Base-by-base conservation (phyloP, 2,888 invertebrate species). In the Oscheius myriophilus region DNA sequence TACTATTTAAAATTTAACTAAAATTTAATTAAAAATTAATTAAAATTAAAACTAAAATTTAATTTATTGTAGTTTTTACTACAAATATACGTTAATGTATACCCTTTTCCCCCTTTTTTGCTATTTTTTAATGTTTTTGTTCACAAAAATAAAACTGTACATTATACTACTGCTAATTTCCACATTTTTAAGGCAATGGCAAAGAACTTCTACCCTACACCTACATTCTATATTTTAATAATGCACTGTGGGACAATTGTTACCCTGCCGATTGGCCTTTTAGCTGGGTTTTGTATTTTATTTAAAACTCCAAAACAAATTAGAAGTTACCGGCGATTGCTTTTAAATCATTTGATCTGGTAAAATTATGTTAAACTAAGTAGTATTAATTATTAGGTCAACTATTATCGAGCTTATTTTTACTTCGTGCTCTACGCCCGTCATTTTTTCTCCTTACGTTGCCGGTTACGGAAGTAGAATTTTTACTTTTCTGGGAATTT, bases 181-280 rank as follows among this genome's bases (percentile, higher is more conserved):
- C n/a, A n/a, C n/a, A n/a, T n/a, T n/a, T n/a, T n/a, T n/a, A n/a
- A n/a, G n/a, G n/a, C n/a, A n/a, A n/a, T n/a, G n/a, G n/a, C n/a
- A n/a, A n/a, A n/a, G n/a, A n/a, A n/a, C n/a, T n/a, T n/a, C n/a
- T n/a, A n/a, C n/a, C n/a, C n/a, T n/a, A n/a, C n/a, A n/a, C n/a
- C n/a, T n/a, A n/a, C n/a, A n/a, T n/a, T n/a, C 14, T 61, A 33
- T 33, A 49, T 61, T 39, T 18, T 49, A 12, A 16, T 61, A 1
- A 61, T 61, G 61, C 61, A 61, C 26, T n/a, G 46, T n/a, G 61
- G 61, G 12, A 49, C 61, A 39, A 11, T 61, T n/a, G 18, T 61
- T 26, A 39, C 39, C 7, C 7, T 61, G 14, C 61, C 61, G 21
- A 39, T 61, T 25, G 46, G 33, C 1, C 7, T 25, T 26, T 18